Evolutionary conservation across 2,113 vertebrate genomes (phyloP).

Genomic region (Gnathonemus longibarbis): DNA sequence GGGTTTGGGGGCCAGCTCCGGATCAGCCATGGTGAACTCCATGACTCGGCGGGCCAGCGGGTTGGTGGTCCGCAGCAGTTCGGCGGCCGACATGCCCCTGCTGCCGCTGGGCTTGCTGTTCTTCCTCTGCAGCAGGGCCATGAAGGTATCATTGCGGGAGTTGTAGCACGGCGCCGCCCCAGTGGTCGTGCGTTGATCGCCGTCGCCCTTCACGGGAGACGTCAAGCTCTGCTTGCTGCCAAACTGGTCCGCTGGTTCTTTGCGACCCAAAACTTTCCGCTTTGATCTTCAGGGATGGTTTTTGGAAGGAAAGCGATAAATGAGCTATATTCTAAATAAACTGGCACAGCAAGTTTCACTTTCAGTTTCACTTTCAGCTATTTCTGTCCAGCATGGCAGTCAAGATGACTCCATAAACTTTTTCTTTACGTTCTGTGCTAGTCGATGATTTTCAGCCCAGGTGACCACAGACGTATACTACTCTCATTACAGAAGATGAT

Average conservation of each 20-base stretch:
- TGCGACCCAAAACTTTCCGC: constrained; percentile 74
- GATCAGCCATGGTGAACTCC: not conserved
- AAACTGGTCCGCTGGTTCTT: constrained; percentile 65
- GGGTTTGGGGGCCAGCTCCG: not conserved
- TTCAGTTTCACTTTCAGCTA: not conserved
- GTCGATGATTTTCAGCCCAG: not conserved
- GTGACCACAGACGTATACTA: not conserved
- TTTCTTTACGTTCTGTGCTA: not conserved
- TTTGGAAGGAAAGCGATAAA: not conserved
- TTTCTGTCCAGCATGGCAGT: not conserved
- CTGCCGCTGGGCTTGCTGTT: constrained; percentile 61
- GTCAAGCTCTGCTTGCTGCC: constrained; percentile 54
- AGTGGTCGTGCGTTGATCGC: constrained; percentile 37
- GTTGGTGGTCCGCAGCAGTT: constrained; percentile 78
- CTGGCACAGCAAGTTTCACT: not conserved
- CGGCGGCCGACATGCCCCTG: constrained; percentile 67
- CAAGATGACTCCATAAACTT: not conserved
- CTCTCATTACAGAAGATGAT: not conserved
- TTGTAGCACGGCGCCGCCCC: constrained; percentile 46
- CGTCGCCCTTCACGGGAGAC: constrained; percentile 48
- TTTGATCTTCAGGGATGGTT: constrained; percentile 62
- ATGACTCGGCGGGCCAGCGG: constrained; percentile 51
- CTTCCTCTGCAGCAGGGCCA: constrained; percentile 77
- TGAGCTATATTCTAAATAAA: not conserved
- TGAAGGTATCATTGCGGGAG: constrained; percentile 77